Percentiles rank a stretch among this genome's conserved stretches.
Conservation (phyloP, 2,113 vertebrate species). For the Nymphicus hollandicus region DNA sequence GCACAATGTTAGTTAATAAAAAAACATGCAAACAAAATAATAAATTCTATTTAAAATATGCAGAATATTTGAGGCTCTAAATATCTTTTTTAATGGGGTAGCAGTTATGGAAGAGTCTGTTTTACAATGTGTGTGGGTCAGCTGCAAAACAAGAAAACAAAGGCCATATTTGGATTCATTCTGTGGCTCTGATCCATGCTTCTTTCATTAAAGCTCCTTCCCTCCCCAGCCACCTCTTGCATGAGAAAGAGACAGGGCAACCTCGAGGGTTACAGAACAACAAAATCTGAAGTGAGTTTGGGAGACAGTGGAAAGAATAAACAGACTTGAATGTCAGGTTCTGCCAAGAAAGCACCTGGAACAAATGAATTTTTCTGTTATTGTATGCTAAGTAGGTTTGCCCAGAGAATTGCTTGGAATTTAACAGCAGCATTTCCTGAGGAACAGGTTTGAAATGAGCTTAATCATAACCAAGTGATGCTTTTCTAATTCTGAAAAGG, state of each 20-base stretch:
- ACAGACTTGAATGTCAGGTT: not conserved
- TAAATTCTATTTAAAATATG: not conserved
- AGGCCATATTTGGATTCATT: not conserved
- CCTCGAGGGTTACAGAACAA: not conserved
- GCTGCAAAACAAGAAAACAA: constrained; percentile 5
- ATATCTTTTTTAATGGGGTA: not conserved
- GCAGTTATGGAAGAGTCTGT: not conserved
- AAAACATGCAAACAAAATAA: not conserved
- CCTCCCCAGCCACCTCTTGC: not conserved
- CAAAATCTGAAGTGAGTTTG: not conserved
- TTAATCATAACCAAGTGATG: not conserved
- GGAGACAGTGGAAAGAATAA: not conserved
- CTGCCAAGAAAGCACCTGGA: constrained; percentile 22
- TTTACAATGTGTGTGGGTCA: not conserved
- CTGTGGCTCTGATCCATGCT: not conserved
- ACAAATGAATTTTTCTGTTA: constrained; percentile 26
- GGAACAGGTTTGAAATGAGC: constrained; percentile 30
- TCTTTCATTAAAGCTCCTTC: not conserved
- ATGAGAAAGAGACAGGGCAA: not conserved
- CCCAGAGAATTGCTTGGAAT: not conserved
- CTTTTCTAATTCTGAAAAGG: not conserved
- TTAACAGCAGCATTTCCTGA: constrained; percentile 27
- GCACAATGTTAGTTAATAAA: not conserved
- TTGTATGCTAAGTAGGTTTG: not conserved
- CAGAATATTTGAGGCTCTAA: not conserved